Evolutionary conservation across 2,888 invertebrate species (phyloP), one percentile per base, ranked within the genome.

Genomic region (Lepidonotus clava): DNA sequence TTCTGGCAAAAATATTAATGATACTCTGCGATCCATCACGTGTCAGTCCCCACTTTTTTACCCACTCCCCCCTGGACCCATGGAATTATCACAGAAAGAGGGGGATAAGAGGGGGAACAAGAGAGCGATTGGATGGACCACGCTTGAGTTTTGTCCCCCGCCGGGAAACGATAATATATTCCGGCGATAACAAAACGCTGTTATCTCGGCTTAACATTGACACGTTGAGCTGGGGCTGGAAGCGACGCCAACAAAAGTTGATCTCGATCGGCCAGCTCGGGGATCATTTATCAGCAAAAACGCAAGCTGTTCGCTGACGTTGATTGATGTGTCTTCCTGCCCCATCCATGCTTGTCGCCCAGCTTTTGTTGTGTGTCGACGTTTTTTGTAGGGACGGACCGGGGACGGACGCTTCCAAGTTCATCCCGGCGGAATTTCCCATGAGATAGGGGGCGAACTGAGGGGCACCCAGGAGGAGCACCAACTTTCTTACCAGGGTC

Each of bases 211-310:
- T 61, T 28, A 8, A 61, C 61, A 61, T 61, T 61, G 61, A 61
- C 61, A 61, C 61, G 28, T 61, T 28, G 5, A 2, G 28, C 61
- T 61, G 5, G 61, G 61, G 28, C 61, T 2, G 28, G 28, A 61
- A 11, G 61, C 28, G n/a, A 24, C 24, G 61, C 28, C 61, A n/a
- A n/a, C 24, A 11, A 11, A 32, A 32, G 11, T 61, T 61, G 61
- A 61, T 61, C 61, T 32, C 61, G 24, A 61, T 61, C 61, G 61
- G 21, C 53, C 53, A 53, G 53, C 53, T 18, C 53, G n/a, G 53
- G 61, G 28, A 61, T 61, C 61, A 61, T 61, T 61, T 61, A 61
- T 61, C 61, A 61, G 24, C 28, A 28, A 61, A 61, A 61, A 61
- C 11, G n/a, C 61, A 28, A n/a, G 61, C 11, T 14, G 61, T 61